A percentile compares a stretch with the other conserved stretches of the same genome.
Evolutionary conservation across 2,797 vertebrate genomes (phyloP).

Genomic region (Trematomus bernacchii): DNA sequence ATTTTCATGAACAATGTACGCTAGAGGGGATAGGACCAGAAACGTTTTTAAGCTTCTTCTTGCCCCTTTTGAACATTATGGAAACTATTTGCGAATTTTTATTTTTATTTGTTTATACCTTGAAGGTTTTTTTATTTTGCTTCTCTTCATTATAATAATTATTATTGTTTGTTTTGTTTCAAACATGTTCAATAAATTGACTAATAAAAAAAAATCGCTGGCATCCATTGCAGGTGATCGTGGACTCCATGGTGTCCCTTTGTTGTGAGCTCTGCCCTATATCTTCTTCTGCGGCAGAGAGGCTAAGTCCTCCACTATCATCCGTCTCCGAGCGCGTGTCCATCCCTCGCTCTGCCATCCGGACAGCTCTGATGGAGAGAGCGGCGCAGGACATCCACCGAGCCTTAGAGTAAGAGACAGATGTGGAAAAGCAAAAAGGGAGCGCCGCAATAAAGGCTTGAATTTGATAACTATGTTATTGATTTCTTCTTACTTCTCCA

Average conservation of each 20-base stretch:
- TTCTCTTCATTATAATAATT: no score
- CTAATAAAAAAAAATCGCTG: not conserved
- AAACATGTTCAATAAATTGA: no score
- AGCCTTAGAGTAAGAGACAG: slow-evolving; percentile 89
- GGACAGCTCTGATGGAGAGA: slow-evolving; percentile 91
- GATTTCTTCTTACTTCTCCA: slow-evolving; percentile 60
- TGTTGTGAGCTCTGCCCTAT: slow-evolving; percentile 91
- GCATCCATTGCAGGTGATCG: slow-evolving; percentile 85
- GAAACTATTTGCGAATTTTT: no score
- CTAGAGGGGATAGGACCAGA: no score
- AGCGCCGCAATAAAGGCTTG: not conserved
- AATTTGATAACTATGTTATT: slow-evolving; percentile 57
- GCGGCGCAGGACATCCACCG: slow-evolving; percentile 92
- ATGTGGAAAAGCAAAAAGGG: not conserved
- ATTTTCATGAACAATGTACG: no score
- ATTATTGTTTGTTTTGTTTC: no score
- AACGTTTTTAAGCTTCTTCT: no score
- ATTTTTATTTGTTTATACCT: no score
- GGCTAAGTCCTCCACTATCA: slow-evolving; percentile 87
- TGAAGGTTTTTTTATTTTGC: no score
- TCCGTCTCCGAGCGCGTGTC: slow-evolving; percentile 89
- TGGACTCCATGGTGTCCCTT: slow-evolving; percentile 92
- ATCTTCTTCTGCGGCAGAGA: slow-evolving; percentile 87
- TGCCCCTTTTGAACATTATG: no score
- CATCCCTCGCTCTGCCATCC: slow-evolving; percentile 90